Evolutionary conservation across 2,797 vertebrate species (phyloP), one percentile per base, ranked within the genome.

Genomic region (Gadopsis marmoratus): DNA sequence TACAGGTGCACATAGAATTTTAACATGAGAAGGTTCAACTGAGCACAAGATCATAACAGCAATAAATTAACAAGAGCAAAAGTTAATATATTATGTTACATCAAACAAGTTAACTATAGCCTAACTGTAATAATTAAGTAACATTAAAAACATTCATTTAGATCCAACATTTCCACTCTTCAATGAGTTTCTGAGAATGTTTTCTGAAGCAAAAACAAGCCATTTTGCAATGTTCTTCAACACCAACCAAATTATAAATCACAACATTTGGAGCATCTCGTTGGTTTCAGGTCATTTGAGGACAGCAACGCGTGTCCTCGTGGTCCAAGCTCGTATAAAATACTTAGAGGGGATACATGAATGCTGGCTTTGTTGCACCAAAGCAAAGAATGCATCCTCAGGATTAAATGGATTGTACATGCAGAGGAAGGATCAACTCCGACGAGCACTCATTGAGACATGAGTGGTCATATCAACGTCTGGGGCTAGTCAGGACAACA

Each of bases 301-400:
- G 82, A 88, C 78, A 74, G 60, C 12, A 16, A 62, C 54, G 79
- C 4, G 26, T 58, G 75, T 86, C 58, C 83, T 82, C 61, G 69
- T 82, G 81, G 61, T 81, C 66, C 23, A 67, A 76, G 68, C 66
- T 68, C 45, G 4, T 66, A 78, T 83, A 71, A 84, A 86, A 76
- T 64, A 58, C 60, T 81, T 51, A 63, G 71, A 77, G 61, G 31
- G 48, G 29, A 79, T 14, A 41, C 45, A 82, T 92, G 83, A 92
- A 92, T 86, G 71, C 70, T 7, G 58, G 74, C 90, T 91, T 88
- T 93, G 88, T 93, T 91, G 70, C 47, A 70, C 37, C 16, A 78
- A 83, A 83, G 26, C 47, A 69, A 68, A 89, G 74, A 91, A 82
- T 83, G 74, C 73, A 78, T 89, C 78, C 43, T 82, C 73, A 84